phyloP scores from a whole-genome alignment of 2,113 vertebrate genomes.

The Ploceus nigricollis region DNA sequence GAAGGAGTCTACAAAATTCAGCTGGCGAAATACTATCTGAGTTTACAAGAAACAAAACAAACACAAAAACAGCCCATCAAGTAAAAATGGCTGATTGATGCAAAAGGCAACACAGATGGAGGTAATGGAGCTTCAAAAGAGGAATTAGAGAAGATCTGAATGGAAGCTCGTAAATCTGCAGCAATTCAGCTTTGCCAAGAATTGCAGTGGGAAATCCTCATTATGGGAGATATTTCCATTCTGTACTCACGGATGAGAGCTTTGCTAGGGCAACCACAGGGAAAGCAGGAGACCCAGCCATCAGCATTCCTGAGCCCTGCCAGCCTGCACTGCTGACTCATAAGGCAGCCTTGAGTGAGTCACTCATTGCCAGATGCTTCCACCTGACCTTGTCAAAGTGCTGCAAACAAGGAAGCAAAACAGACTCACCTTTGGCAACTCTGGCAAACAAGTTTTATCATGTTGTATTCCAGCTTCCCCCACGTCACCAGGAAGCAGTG shows the following conservation, averaged over 20 bases:
- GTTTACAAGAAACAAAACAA: slow-evolving; percentile 35
- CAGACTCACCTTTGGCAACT: slow-evolving; percentile 26
- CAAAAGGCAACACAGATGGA: slow-evolving; percentile 52
- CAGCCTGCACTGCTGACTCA: slow-evolving; percentile 42
- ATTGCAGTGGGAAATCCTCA: slow-evolving; percentile 24
- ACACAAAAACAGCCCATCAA: slow-evolving; percentile 39
- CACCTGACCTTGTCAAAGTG: slow-evolving; percentile 42
- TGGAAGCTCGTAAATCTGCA: background rate
- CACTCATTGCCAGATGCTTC: slow-evolving; percentile 33
- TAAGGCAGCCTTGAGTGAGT: background rate
- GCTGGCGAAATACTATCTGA: slow-evolving; percentile 6
- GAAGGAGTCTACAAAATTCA: slow-evolving; percentile 37
- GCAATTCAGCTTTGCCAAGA: slow-evolving; percentile 15
- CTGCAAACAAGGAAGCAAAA: slow-evolving; percentile 43
- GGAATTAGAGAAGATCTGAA: slow-evolving; percentile 27
- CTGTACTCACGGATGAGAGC: background rate
- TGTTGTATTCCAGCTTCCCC: background rate
- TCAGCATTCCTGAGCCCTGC: slow-evolving; percentile 44
- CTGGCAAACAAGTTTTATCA: slow-evolving; percentile 18
- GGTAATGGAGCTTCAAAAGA: slow-evolving; percentile 44
- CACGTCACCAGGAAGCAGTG: rapidly evolving
- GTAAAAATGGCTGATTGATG: slow-evolving; percentile 34
- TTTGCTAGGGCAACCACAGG: background rate
- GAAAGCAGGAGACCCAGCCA: background rate
- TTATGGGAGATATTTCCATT: background rate